Evolutionary conservation across 2,888 invertebrate species (phyloP).

Genomic region (Dendrolimus pini): DNA sequence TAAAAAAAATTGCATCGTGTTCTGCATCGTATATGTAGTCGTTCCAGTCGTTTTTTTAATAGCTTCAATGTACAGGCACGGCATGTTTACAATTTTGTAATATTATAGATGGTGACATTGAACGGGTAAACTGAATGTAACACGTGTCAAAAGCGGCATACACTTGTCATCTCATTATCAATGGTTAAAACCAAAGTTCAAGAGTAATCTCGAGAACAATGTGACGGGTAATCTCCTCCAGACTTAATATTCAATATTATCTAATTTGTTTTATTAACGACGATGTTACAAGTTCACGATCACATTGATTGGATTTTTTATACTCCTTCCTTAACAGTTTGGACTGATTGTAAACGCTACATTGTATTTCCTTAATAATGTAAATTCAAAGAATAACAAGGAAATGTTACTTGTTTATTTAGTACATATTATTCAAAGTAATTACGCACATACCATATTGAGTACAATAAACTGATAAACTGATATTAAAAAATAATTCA

Average conservation of each 20-base stretch:
- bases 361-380: slow-evolving; percentile 4
- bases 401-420: not conserved
- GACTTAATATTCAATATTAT: not conserved
- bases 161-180: not conserved
- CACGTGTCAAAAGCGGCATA: not conserved
- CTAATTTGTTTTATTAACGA: not conserved
- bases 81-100: no score
- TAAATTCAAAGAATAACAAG: not conserved
- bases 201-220: not conserved
- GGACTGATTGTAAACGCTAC: not conserved
- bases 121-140: not conserved
- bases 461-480: not conserved
- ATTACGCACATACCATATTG: not conserved
- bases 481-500: not conserved
- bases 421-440: not conserved
- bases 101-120: no score
- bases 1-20: no score
- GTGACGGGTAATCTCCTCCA: not conserved
- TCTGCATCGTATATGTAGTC: no score
- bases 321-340: not conserved
- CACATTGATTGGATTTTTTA: not conserved
- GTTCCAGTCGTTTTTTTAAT: no score
- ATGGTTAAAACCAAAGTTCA: not conserved
- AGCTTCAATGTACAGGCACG: no score
- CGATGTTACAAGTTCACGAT: not conserved